These are phyloP conservation scores for Natrix natrix DNA, from an alignment of 2,797 vertebrate genomes.

Conservation along the genomic window DNA sequence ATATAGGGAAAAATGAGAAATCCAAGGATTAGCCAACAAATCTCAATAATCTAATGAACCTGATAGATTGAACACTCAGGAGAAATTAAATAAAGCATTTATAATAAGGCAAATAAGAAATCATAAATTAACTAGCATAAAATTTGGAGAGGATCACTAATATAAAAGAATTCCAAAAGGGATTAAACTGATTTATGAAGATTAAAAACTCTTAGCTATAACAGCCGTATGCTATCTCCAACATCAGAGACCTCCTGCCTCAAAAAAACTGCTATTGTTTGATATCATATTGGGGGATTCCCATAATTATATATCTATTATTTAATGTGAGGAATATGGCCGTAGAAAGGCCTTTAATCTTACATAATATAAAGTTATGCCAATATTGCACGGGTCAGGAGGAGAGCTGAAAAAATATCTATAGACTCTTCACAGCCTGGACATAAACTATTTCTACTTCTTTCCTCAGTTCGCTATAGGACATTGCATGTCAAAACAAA, in stretches of 20 bases:
- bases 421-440: neutral
- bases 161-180: neutral
- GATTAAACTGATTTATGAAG: neutral
- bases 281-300: neutral
- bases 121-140: neutral
- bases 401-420: neutral
- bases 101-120: neutral
- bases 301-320: neutral
- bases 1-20: neutral
- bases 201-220: neutral
- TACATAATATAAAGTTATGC: neutral
- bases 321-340: neutral
- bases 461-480: neutral
- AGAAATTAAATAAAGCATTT: neutral
- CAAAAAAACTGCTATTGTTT: neutral
- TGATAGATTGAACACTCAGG: neutral
- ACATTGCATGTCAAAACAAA: neutral
- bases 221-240: neutral
- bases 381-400: neutral
- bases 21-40: neutral
- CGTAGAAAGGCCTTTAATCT: neutral
- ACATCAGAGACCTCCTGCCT: neutral
- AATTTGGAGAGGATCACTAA: neutral
- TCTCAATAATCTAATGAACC: neutral
- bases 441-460: neutral